Evolutionary conservation across 2,113 vertebrate genomes (phyloP).

Genomic region (Crotalus viridis): DNA sequence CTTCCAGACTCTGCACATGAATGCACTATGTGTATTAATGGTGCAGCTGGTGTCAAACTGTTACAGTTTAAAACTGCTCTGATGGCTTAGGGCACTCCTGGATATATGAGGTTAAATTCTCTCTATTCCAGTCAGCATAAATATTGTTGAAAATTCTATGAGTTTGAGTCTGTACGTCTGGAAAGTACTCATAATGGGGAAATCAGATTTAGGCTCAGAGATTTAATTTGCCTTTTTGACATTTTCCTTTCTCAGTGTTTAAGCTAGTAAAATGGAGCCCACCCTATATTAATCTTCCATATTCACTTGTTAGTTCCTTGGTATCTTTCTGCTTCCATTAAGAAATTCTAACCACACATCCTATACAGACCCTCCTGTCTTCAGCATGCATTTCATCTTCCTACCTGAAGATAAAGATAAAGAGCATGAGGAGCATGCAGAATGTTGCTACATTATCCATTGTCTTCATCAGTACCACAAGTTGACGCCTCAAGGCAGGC

Average conservation of each 20-base stretch:
- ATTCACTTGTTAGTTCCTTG: not conserved
- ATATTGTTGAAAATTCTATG: not conserved
- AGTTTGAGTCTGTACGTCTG: not conserved
- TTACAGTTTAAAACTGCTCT: not conserved
- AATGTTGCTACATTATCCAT: conserved; percentile 99
- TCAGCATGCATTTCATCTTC: not conserved
- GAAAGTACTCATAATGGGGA: not conserved
- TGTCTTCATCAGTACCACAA: conserved; percentile 98
- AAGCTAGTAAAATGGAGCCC: not conserved
- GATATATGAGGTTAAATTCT: not conserved
- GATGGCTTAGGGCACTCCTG: not conserved
- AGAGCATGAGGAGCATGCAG: conserved; percentile 98
- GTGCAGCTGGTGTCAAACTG: not conserved
- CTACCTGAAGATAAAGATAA: conserved; percentile 99
- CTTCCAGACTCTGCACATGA: not conserved
- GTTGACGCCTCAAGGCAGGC: conserved; percentile 90
- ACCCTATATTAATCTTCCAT: not conserved
- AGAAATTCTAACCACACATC: not conserved
- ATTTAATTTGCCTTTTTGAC: not conserved
- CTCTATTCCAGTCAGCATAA: not conserved
- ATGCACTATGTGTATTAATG: not conserved
- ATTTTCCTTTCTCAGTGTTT: not conserved
- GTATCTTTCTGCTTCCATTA: not conserved
- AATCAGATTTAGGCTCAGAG: not conserved
- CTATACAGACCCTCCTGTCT: not conserved